Evolutionary conservation across 2,113 vertebrate genomes (phyloP), one percentile per base, ranked within the genome.

Genomic region (Eurypyga helias): DNA sequence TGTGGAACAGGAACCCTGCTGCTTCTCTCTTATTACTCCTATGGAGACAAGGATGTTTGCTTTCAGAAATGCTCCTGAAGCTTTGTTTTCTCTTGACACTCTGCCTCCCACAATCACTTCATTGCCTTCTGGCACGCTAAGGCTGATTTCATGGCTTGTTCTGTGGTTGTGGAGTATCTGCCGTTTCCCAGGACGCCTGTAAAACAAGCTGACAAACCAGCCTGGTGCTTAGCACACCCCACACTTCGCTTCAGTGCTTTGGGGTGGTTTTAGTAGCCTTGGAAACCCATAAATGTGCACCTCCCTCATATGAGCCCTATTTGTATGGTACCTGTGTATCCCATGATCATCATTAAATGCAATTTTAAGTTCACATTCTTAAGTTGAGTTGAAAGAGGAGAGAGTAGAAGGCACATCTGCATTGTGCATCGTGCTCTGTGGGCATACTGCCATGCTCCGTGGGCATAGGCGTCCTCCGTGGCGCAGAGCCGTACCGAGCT

Each of bases 341-440:
- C 31, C 41, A 11, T 52, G 66, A 67, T 86, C 57, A 36, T 73
- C 12, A 31, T 11, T 48, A 89, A 57, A 43, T 52, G 16, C 17
- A 46, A 46, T 76, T 93, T 88, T 55, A 54, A 71, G 78, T 78
- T 51, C 33, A 28, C 5, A 2, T 61, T 65, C 87, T 92, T 49
- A 31, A 52, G n/a, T 4, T 15, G 43, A 6, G 18, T 38, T 78
- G 58, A 60, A 93, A 79, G 7, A n/a, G 51, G n/a, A 21, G 38
- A 43, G n/a, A 16, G 31, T 23, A 69, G 48, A 48, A 64, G 71
- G 71, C 66, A n/a, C 9, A 7, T 34, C 24, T 77, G 34, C 28
- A 7, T 46, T 13, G 73, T n/a, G 6, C 21, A 3, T 55, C 0
- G 1, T 60, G 45, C n/a, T 54, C 36, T 0, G 1, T 43, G 49